These are phyloP conservation scores for Cranoglanis bouderius DNA, from an alignment of 2,113 vertebrate species.

Conservation along the genomic window DNA sequence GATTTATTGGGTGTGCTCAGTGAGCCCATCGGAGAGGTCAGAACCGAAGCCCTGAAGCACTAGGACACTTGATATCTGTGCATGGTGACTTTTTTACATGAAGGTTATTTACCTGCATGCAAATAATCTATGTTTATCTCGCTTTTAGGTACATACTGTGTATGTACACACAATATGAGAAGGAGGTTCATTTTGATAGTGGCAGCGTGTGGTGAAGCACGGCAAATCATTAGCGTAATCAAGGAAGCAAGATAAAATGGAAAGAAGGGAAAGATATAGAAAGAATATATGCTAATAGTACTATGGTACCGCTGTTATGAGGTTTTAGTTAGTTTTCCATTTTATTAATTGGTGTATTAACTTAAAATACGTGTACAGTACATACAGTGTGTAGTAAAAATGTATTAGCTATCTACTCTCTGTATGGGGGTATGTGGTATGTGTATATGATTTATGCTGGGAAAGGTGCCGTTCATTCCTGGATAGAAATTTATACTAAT, in stretches of 20 bases:
- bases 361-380: background rate
- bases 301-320: background rate
- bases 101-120: constrained; percentile 2
- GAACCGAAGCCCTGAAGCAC: constrained; percentile 9
- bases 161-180: background rate
- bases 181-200: background rate
- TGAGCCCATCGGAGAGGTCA: constrained; percentile 20
- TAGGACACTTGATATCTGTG: constrained; percentile 36
- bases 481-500: background rate
- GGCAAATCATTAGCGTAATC: background rate
- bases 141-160: constrained; percentile 2
- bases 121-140: constrained; percentile 26
- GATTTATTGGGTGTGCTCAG: constrained; percentile 57
- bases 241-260: background rate
- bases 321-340: background rate
- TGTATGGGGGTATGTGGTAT: background rate
- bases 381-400: background rate
- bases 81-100: background rate
- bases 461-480: background rate
- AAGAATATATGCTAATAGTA: background rate
- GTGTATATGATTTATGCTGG: background rate
- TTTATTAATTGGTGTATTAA: background rate
- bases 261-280: background rate
- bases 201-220: background rate
- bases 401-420: background rate